A percentile compares a stretch with the other conserved stretches of the same genome.
Evolutionary conservation across 2,888 invertebrate genomes (phyloP).

Genomic region (Cinara cedri): DNA sequence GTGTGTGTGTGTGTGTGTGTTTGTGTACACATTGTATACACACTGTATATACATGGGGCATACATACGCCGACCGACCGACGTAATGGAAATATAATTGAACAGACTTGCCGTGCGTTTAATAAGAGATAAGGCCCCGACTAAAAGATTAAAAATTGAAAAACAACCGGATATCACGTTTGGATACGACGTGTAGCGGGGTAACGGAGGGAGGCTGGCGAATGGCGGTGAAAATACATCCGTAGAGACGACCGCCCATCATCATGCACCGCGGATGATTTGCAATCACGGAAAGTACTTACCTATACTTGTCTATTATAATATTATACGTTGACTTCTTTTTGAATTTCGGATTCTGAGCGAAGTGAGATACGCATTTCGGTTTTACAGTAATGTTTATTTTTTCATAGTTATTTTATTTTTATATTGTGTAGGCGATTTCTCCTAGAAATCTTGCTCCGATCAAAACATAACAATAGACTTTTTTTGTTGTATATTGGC

Average conservation of each 20-base stretch:
- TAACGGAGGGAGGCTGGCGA: not conserved
- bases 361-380: too few species aligned
- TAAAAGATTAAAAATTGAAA: conserved; percentile 49
- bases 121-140: conserved; percentile 30
- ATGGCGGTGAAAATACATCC: not conserved
- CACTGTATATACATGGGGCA: not conserved
- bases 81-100: conserved; percentile 53
- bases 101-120: conserved; percentile 27
- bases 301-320: too few species aligned
- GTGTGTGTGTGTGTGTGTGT: not conserved
- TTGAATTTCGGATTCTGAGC: too few species aligned
- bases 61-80: not conserved
- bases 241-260: not conserved
- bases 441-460: too few species aligned
- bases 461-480: too few species aligned
- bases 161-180: conserved; percentile 30
- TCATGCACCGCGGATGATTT: not conserved
- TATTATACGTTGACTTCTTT: too few species aligned
- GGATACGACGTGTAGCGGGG: not conserved
- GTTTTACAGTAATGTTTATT: too few species aligned
- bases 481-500: too few species aligned
- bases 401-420: too few species aligned
- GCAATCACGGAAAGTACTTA: too few species aligned
- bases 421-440: too few species aligned
- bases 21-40: not conserved